These are phyloP conservation scores for Loris lydekkerianus DNA, from an alignment of 2,797 vertebrate species.

Conservation along the genomic window DNA sequence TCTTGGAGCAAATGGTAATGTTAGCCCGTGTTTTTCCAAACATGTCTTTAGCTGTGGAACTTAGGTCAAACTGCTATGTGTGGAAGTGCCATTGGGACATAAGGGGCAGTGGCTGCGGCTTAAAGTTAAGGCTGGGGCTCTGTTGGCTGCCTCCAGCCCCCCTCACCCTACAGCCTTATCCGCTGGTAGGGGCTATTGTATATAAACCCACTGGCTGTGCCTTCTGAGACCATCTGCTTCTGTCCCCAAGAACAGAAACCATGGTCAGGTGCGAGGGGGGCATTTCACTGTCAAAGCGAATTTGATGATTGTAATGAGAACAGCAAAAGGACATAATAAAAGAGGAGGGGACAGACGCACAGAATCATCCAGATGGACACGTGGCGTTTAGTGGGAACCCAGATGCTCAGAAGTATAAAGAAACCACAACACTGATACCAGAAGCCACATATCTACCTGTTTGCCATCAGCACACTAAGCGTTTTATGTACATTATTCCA, in stretches of 20 bases:
- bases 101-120: neutral
- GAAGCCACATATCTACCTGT: neutral
- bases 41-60: neutral
- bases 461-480: neutral
- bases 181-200: accelerated
- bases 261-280: neutral
- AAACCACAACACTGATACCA: neutral
- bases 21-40: neutral
- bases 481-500: neutral
- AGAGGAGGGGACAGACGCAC: neutral
- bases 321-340: neutral
- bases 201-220: neutral
- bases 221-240: neutral
- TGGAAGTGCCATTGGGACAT: too few species aligned
- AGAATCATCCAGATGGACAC: neutral
- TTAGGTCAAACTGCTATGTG: neutral
- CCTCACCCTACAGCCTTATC: accelerated
- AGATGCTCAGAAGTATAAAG: neutral
- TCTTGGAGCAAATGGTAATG: neutral
- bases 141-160: neutral
- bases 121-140: neutral
- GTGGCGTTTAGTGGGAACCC: neutral
- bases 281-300: neutral
- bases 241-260: neutral
- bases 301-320: neutral